Percentiles rank a stretch among this genome's conserved stretches.
These are phyloP conservation scores for Lepus timidus DNA, from an alignment of 2,113 vertebrate genomes.

Conservation along the genomic window DNA sequence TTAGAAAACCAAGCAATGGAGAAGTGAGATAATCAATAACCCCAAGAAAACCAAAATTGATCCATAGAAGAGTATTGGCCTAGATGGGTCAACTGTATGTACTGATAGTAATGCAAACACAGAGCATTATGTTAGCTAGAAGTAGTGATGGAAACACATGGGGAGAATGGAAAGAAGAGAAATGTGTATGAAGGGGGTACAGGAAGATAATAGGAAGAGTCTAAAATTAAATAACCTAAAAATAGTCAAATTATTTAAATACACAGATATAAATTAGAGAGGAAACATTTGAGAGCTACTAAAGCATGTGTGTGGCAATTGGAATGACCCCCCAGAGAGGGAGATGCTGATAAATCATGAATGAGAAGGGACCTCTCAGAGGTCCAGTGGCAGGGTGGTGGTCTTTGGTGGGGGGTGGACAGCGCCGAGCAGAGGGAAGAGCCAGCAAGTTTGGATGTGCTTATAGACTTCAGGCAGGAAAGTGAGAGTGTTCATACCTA, in stretches of 20 bases:
- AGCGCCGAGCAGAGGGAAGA: not conserved
- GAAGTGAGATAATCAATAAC: slow-evolving; percentile 37
- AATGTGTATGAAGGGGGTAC: not conserved
- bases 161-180: not conserved
- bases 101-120: not conserved
- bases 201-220: slow-evolving; percentile 20
- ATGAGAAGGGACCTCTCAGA: not conserved
- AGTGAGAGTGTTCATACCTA: not conserved
- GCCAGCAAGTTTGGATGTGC: not conserved
- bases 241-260: slow-evolving; percentile 54
- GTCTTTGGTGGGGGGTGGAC: not conserved
- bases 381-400: not conserved
- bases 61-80: not conserved
- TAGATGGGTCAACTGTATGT: not conserved
- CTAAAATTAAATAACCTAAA: slow-evolving; percentile 62
- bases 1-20: slow-evolving; percentile 24
- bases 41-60: not conserved
- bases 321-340: not conserved
- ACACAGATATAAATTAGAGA: slow-evolving; percentile 31
- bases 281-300: slow-evolving; percentile 19
- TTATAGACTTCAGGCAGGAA: not conserved
- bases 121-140: not conserved
- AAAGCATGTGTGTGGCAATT: not conserved
- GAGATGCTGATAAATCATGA: not conserved
- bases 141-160: not conserved